Conservation (phyloP, 1,140 invertebrate species). For the Drosophila pseudoananassae region DNA sequence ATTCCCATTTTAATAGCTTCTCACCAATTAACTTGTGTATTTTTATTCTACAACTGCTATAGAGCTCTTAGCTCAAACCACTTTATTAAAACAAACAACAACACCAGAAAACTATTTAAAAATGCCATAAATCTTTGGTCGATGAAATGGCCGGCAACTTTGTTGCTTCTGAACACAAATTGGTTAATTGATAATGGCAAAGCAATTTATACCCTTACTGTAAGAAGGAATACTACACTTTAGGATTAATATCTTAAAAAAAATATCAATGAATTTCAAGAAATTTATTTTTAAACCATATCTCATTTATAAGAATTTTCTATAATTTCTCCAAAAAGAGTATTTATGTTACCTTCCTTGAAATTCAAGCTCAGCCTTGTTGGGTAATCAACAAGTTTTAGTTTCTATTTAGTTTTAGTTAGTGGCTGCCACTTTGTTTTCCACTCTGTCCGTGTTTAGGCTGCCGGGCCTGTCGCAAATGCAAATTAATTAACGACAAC, state of each 20-base stretch:
- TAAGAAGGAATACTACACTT: background rate
- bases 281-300: no score
- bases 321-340: background rate
- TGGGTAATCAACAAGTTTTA: constrained; percentile 71
- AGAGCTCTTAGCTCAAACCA: constrained; percentile 55
- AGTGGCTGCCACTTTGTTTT: constrained; percentile 12
- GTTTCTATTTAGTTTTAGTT: constrained; percentile 18
- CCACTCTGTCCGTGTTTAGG: constrained; percentile 2
- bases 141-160: constrained; percentile 57
- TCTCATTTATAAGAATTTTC: background rate
- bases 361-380: constrained; percentile 2
- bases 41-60: constrained; percentile 42
- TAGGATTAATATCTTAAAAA: background rate
- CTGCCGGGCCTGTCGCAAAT: constrained; percentile 54
- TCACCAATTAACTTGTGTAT: constrained; percentile 28
- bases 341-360: background rate
- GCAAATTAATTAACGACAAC: constrained; percentile 77
- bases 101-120: constrained; percentile 59
- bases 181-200: constrained; percentile 56
- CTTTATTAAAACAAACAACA: constrained; percentile 26
- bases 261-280: no score
- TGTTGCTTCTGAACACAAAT: constrained; percentile 47
- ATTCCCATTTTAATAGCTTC: constrained; percentile 38
- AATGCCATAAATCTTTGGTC: constrained; percentile 69
- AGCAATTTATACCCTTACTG: constrained; percentile 20